These are phyloP conservation scores for Falco concolor DNA, from an alignment of 2,797 vertebrate genomes.

Conservation along the genomic window DNA sequence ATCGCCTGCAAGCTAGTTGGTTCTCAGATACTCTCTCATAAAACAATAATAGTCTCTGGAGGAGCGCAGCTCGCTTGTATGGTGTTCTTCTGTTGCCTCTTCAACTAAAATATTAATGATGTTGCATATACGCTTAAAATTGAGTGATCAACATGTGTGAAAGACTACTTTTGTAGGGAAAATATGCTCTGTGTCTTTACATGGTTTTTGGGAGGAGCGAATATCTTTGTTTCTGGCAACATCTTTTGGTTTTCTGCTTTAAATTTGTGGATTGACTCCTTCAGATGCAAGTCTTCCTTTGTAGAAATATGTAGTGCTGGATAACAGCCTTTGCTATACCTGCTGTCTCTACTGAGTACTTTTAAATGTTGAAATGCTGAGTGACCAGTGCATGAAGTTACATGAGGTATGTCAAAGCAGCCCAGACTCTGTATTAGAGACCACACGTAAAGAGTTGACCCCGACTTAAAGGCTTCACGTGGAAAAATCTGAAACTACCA, in stretches of 20 bases:
- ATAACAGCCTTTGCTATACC: neutral
- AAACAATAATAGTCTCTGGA: neutral
- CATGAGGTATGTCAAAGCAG: neutral
- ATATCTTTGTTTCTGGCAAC: neutral
- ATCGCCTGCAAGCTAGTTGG: neutral
- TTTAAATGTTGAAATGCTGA: neutral
- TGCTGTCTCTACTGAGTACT: neutral
- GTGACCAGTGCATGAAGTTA: neutral
- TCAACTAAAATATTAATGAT: neutral
- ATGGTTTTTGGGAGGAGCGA: fast-evolving
- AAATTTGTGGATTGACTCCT: neutral
- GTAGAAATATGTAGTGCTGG: fast-evolving
- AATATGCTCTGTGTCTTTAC: neutral
- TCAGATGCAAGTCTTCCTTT: neutral
- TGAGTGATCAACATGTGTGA: neutral
- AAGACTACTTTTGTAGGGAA: neutral
- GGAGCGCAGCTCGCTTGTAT: neutral
- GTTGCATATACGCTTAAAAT: neutral
- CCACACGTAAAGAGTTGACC: neutral
- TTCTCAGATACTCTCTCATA: neutral
- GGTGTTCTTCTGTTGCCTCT: neutral
- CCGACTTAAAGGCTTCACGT: neutral
- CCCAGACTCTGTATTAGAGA: neutral
- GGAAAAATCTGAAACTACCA: neutral
- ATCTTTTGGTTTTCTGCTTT: neutral